Base-by-base conservation (phyloP, 2,113 vertebrate genomes). In the Donacobius atricapilla region DNA sequence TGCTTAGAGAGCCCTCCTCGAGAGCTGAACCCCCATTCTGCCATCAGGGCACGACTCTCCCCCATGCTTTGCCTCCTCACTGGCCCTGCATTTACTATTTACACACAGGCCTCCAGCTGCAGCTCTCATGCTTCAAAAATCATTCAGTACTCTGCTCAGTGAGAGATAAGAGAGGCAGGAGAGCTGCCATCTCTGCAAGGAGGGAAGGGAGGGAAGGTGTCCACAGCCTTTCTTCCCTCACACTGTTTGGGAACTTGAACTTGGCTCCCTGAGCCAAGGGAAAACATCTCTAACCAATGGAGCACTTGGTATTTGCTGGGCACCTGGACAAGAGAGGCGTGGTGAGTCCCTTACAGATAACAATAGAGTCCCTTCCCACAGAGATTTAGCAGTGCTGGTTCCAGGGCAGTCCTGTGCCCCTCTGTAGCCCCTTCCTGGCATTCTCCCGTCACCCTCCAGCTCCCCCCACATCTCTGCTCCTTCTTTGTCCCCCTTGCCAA, bases 101-200 rank as follows among this genome's bases (percentile, higher is more conserved):
- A 85, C 84, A 73, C 81, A 65, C 5, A 65, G 65, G 73, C 66
- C 87, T 94, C 91, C 93, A 90, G 91, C 90, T 94, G 94, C 91
- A 94, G 33, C 61, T 85, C 78, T 66, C 39, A 4, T 15, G 63
- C 63, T 91, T 66, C 66, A 87, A 30, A 71, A 82, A 73, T 23
- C 72, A 23, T 28, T 45, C 45, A 5, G 35, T 1, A 7, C 44
- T 92, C 80, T 91, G 88, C 33, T 92, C 20, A 7, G 75, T 0
- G 10, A 65, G 66, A 93, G 95, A 95, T 77, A 96, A 93, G 84
- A 84, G 90, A 70, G 33, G 58, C 57, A 90, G 93, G 91, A 96
- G 82, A 73, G 66, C 87, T 94, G 95, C 94, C 95, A 94, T 91
- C 65, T 63, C 70, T 0, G 0, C 0, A 2, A 85, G 37, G 30